These are phyloP conservation scores for Heteromyza rotundicornis DNA, from an alignment of 2,888 invertebrate species.

Conservation along the genomic window DNA sequence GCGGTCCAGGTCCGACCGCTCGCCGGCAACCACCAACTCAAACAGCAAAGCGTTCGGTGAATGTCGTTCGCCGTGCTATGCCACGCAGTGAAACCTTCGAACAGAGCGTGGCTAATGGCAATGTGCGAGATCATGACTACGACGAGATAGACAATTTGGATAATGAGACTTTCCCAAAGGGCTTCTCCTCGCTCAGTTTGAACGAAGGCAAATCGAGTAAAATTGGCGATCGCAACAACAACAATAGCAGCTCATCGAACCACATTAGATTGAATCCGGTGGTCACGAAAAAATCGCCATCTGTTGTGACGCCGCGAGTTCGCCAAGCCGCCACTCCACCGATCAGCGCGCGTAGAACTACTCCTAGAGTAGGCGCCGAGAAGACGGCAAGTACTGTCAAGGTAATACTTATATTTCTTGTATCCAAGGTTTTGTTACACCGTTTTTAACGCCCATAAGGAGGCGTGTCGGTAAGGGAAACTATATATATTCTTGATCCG, in stretches of 20 bases:
- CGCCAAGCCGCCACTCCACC: conserved; percentile 8
- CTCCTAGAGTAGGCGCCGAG: background rate
- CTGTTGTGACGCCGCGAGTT: conserved; percentile 19
- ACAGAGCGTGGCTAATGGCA: conserved; percentile 12
- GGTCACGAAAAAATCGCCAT: conserved; percentile 54
- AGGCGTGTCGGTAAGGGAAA: too few relatives aligned
- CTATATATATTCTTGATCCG: too few relatives aligned
- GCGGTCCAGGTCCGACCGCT: background rate
- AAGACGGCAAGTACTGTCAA: conserved; percentile 19
- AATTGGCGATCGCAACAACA: conserved; percentile 44
- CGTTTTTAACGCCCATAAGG: too few relatives aligned
- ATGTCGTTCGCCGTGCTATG: conserved; percentile 17
- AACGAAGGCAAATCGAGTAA: too few relatives aligned
- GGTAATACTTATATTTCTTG: conserved; percentile 21
- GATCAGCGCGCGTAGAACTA: conserved; percentile 20
- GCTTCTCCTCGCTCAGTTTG: conserved; percentile 43
- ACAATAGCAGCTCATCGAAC: conserved; percentile 35
- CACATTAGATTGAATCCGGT: conserved; percentile 56
- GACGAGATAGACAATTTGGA: conserved; percentile 38
- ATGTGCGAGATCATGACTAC: conserved; percentile 3
- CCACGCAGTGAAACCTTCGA: background rate
- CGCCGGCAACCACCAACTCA: conserved; percentile 13
- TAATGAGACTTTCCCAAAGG: conserved; percentile 44
- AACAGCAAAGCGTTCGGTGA: conserved; percentile 16
- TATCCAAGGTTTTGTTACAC: conserved; percentile 16